Evolutionary conservation across 2,113 vertebrate species (phyloP), one percentile per base, ranked within the genome.

Genomic region (Alligator mississippiensis): DNA sequence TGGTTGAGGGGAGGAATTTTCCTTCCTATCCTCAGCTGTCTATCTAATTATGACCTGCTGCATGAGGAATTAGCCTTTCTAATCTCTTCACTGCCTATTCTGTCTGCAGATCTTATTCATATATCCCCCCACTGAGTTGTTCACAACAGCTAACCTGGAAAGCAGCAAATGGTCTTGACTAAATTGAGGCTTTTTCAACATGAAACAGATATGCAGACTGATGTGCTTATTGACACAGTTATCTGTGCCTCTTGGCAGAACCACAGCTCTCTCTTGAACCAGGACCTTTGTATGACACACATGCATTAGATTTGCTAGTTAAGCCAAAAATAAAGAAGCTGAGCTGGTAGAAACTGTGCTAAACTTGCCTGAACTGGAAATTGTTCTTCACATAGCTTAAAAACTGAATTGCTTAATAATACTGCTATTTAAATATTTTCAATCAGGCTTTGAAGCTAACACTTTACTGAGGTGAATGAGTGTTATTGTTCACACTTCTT

Each of bases 231-330:
- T 61, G n/a, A 7, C 57, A 25, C 34, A 38, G 84, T 54, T 70
- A 59, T 11, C 5, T 4, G 10, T 77, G 21, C 28, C 21, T 11
- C 21, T 62, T 66, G 47, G 11, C 1, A 17, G 34, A 30, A 27
- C 61, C 81, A 3, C 58, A 19, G 80, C 6, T 80, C 9, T 55
- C 72, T 25, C 76, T 84, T 63, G 27, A 17, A 47, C 38, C 58
- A 16, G 60, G 22, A 9, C 30, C 24, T 9, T 27, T 5, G n/a
- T 9, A 2, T 27, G 61, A 12, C 22, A 80, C 3, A 0, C 6
- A 76, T 84, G 5, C 28, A 63, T 82, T 0, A 30, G 61, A 14
- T 75, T 19, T 61, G 1, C n/a, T 28, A n/a, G 27, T 2, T 1
- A 79, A 61, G 38, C 14, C 11, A 2, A 9, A 59, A 86, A 61